Percentiles rank a stretch among this genome's conserved stretches.
Evolutionary conservation across 2,113 vertebrate genomes (phyloP).

Genomic region (Mustela nigripes): DNA sequence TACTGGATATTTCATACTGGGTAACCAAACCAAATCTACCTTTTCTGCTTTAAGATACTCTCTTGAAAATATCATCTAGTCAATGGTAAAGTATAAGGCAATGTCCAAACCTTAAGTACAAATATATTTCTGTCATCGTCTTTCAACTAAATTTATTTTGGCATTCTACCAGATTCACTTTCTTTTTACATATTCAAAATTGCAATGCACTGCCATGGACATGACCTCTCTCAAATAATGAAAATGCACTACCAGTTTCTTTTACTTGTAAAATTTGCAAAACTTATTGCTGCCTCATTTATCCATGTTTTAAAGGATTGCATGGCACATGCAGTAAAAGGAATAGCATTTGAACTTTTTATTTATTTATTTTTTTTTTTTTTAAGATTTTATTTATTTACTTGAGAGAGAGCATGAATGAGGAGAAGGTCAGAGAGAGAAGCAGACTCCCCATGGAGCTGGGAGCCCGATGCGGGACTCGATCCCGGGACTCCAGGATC

Average conservation of each 20-base stretch:
- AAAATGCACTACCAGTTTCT: conserved; percentile 74
- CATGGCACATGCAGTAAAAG: conserved; percentile 68
- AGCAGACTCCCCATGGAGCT: too few relatives aligned
- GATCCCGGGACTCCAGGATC: too few relatives aligned
- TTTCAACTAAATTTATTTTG: conserved; percentile 76
- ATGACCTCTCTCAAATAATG: conserved; percentile 73
- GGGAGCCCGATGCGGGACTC: too few relatives aligned
- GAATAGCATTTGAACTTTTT: conserved; percentile 79
- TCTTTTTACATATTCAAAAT: conserved; percentile 74
- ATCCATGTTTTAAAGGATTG: conserved; percentile 84
- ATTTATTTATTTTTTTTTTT: background rate
- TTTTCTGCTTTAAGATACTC: conserved; percentile 84
- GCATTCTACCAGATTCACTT: conserved; percentile 73
- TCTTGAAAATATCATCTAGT: conserved; percentile 84
- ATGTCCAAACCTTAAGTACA: conserved; percentile 68
- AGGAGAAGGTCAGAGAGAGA: too few relatives aligned
- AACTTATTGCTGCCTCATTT: conserved; percentile 85
- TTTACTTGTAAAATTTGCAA: conserved; percentile 81
- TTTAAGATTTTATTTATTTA: too few relatives aligned
- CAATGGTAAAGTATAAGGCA: conserved; percentile 77
- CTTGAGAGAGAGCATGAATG: too few relatives aligned
- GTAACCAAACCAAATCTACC: conserved; percentile 85
- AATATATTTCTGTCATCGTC: conserved; percentile 75
- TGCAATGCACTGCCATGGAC: conserved; percentile 67
- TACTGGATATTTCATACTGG: conserved; percentile 82